Evolutionary conservation across 2,888 invertebrate genomes (phyloP).

Genomic region (Brachyptera risi): DNA sequence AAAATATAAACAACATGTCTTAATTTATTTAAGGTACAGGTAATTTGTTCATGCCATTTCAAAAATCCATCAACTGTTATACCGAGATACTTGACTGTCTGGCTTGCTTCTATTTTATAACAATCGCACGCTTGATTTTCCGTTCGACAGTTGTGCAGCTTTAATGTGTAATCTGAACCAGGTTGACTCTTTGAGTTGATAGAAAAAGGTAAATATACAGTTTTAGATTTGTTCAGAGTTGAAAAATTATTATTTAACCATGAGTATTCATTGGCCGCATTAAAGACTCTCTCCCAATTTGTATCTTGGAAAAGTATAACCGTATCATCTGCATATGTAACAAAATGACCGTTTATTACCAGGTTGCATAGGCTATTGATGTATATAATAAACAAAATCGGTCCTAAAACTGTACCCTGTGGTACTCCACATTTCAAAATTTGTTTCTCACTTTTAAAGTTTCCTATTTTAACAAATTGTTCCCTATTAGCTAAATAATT

Average conservation of each 20-base stretch:
- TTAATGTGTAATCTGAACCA: neutral
- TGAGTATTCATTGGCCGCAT: neutral
- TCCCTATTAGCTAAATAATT: too few relatives aligned
- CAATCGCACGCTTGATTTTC: neutral
- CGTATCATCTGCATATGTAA: too few relatives aligned
- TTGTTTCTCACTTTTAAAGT: too few relatives aligned
- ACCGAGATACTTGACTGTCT: conserved; percentile 12
- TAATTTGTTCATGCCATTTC: conserved; percentile 10
- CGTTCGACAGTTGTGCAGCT: neutral
- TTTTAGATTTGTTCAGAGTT: conserved; percentile 2
- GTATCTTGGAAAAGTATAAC: too few relatives aligned
- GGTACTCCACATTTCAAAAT: neutral
- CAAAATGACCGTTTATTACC: too few relatives aligned
- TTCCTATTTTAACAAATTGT: too few relatives aligned
- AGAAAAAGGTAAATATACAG: neutral
- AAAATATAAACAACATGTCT: conserved; percentile 6
- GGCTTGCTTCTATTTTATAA: neutral
- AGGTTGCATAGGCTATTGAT: too few relatives aligned
- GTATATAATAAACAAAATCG: too few relatives aligned
- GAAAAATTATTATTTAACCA: neutral
- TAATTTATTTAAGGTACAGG: neutral
- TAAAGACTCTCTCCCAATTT: too few relatives aligned
- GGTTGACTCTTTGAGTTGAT: neutral
- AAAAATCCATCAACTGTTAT: neutral
- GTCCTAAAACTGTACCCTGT: too few relatives aligned